phyloP scores from a whole-genome alignment of 2,888 invertebrate species.

The Stramonita haemastoma region DNA sequence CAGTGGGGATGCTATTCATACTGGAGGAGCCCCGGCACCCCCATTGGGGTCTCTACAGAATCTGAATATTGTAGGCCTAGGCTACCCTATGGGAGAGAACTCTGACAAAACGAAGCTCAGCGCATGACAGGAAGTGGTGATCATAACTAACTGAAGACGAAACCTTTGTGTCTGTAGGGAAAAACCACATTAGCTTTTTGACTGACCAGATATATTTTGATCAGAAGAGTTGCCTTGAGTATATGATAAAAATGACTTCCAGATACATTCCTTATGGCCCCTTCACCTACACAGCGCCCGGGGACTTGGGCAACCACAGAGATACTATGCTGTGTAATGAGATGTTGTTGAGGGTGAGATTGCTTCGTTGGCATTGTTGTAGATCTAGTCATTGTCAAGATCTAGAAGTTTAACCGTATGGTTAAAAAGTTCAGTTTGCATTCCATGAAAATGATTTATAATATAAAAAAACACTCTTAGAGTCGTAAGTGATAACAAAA shows the following conservation, averaged over 20 bases:
- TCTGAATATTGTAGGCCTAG: no score
- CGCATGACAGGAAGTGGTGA: conserved; percentile 38
- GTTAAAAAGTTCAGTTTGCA: no score
- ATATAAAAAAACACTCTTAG: no score
- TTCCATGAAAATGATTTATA: no score
- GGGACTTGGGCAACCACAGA: conserved; percentile 69
- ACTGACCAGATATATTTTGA: background rate
- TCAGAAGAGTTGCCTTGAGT: background rate
- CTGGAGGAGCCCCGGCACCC: no score
- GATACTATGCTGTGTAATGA: conserved; percentile 75
- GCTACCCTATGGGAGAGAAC: background rate
- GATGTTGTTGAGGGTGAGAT: conserved; percentile 72
- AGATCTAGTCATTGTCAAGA: no score
- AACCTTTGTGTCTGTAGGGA: background rate
- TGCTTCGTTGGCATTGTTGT: background rate
- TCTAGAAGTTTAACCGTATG: no score
- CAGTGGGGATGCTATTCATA: no score
- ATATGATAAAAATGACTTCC: conserved; percentile 38
- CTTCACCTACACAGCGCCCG: conserved; percentile 71
- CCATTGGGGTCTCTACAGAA: no score
- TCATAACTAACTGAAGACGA: conserved; percentile 14
- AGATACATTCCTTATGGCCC: conserved; percentile 45
- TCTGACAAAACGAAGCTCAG: background rate
- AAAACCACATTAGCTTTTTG: background rate
- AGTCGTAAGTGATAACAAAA: no score